Percentiles rank a stretch among this genome's conserved stretches.
These are phyloP conservation scores for Alviniconcha strummeri DNA, from an alignment of 2,888 invertebrate genomes.

Conservation along the genomic window DNA sequence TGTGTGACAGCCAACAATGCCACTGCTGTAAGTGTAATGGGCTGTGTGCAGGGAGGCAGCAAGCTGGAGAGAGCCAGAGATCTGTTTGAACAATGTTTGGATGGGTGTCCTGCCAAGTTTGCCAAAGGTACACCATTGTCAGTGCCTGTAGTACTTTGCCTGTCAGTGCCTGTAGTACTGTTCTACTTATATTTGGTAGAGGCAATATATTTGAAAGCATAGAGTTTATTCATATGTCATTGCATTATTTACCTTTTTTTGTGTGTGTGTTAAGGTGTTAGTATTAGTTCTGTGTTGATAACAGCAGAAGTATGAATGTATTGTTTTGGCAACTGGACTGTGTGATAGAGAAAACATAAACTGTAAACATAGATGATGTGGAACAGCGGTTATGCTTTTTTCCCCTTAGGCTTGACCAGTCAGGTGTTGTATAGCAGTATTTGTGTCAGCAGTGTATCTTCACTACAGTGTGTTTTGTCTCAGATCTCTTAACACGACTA, in stretches of 20 bases:
- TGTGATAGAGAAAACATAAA: neutral
- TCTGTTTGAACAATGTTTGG: slow-evolving; percentile 98
- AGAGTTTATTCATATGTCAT: too few species aligned
- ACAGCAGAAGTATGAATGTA: too few species aligned
- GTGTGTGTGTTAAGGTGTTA: neutral
- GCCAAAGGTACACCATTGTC: slow-evolving; percentile 81
- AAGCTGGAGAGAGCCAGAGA: slow-evolving; percentile 97
- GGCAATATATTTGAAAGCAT: too few species aligned
- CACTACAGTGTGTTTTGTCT: too few species aligned
- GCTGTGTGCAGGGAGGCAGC: slow-evolving; percentile 80
- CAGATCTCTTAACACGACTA: too few species aligned
- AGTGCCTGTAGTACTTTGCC: neutral
- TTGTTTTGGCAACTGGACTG: neutral
- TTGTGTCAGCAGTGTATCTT: too few species aligned
- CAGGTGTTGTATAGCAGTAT: too few species aligned
- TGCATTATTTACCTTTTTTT: neutral
- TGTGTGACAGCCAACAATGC: too few species aligned
- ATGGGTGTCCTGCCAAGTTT: slow-evolving; percentile 95
- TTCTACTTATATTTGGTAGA: too few species aligned
- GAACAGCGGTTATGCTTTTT: neutral
- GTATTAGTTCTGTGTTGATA: neutral
- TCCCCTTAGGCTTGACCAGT: neutral
- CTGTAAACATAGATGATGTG: neutral
- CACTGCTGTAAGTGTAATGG: too few species aligned
- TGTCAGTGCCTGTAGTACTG: too few species aligned